Evolutionary conservation across 2,888 invertebrate species (phyloP).

Genomic region (Leistus spinibarbis): DNA sequence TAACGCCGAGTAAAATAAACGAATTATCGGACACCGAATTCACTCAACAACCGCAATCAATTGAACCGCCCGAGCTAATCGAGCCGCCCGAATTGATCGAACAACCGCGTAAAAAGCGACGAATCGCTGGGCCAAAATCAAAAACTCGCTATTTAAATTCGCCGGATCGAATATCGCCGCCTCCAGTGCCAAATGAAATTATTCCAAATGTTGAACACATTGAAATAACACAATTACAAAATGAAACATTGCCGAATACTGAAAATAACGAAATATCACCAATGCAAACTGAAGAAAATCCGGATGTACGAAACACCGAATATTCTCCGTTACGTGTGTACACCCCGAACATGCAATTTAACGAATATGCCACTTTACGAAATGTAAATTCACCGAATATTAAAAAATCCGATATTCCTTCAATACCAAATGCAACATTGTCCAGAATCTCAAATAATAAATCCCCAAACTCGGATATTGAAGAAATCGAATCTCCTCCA

Average conservation of each 20-base stretch:
- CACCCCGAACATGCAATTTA: neutral
- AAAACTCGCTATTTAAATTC: neutral
- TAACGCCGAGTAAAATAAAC: constrained; percentile 27
- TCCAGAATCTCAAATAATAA: neutral
- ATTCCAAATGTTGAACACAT: too few species aligned
- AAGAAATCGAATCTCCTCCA: constrained; percentile 47
- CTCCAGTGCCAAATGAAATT: too few species aligned
- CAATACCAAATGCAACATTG: neutral
- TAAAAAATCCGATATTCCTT: neutral
- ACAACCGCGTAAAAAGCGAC: constrained; percentile 33
- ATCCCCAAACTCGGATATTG: neutral
- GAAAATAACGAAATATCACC: neutral
- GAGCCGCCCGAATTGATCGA: constrained; percentile 16
- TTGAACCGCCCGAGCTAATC: neutral
- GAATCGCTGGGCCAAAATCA: constrained; percentile 24
- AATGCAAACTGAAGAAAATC: too few species aligned
- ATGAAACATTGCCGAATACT: too few species aligned
- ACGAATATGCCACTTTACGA: neutral
- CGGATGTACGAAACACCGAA: too few species aligned
- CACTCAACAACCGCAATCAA: neutral
- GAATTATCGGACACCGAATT: neutral
- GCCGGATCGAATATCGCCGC: too few species aligned
- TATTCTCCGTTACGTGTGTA: neutral
- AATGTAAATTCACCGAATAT: neutral
- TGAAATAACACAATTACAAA: too few species aligned